phyloP scores from a whole-genome alignment of 2,113 vertebrate species.

The Pipra filicauda region DNA sequence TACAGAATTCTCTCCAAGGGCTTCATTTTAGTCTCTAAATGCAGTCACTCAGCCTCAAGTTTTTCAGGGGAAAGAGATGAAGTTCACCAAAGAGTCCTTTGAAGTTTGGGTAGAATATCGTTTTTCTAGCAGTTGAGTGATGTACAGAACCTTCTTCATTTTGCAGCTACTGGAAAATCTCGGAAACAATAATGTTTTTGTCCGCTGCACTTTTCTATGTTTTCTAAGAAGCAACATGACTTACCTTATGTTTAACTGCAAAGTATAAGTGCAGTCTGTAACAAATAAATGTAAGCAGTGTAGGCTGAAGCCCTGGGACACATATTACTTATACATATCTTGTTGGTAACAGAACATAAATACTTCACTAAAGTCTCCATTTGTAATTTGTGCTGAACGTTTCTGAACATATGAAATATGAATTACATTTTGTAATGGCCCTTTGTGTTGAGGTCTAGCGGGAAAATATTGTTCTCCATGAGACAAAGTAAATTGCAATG shows the following conservation, averaged over 20 bases:
- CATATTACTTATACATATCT: constrained; percentile 89
- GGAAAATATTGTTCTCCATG: constrained; percentile 78
- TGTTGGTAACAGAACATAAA: constrained; percentile 90
- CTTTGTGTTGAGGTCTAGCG: constrained; percentile 77
- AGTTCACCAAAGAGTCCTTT: neutral
- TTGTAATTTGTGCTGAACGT: constrained; percentile 84
- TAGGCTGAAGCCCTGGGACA: constrained; percentile 77
- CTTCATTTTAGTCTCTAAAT: neutral
- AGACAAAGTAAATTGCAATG: constrained; percentile 87
- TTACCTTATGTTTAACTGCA: constrained; percentile 44
- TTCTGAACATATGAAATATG: constrained; percentile 92
- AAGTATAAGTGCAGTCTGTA: constrained; percentile 76
- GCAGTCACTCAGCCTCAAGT: neutral
- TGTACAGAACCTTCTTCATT: neutral
- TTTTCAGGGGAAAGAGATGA: neutral
- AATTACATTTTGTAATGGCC: constrained; percentile 89
- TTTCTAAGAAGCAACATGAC: constrained; percentile 47
- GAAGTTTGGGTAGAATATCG: neutral
- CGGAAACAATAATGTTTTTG: constrained; percentile 54
- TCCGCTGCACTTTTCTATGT: constrained; percentile 54
- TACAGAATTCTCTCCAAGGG: neutral
- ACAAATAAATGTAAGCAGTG: constrained; percentile 81
- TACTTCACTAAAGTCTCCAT: constrained; percentile 89
- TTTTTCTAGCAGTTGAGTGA: neutral
- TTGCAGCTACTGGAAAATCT: constrained; percentile 42